Conservation (phyloP, 2,888 invertebrate genomes). For the Melipona beecheii region DNA sequence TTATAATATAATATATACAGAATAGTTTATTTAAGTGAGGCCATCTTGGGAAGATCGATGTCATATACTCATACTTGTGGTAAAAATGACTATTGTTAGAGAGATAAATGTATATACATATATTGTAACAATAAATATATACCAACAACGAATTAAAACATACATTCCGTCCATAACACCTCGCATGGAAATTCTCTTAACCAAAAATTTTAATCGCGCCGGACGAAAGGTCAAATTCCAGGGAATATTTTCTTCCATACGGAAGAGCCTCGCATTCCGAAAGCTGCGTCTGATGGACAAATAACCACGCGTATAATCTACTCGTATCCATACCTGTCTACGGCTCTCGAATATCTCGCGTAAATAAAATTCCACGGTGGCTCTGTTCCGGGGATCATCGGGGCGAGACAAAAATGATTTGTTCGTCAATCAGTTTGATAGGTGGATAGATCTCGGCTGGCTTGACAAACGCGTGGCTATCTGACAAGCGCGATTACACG, state of each 20-base stretch:
- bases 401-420: neutral
- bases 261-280: neutral
- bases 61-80: too few species aligned
- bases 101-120: too few species aligned
- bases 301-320: neutral
- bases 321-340: neutral
- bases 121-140: too few species aligned
- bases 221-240: neutral
- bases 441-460: neutral
- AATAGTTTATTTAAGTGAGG: too few species aligned
- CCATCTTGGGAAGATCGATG: too few species aligned
- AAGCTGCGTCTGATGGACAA: neutral
- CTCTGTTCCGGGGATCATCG: neutral
- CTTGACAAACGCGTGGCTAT: slow-evolving; percentile 6
- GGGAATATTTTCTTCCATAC: neutral
- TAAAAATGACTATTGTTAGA: too few species aligned
- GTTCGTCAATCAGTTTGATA: neutral
- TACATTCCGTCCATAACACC: neutral
- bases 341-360: too few species aligned
- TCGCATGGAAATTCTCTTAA: neutral
- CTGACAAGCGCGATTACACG: neutral
- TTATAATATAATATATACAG: too few species aligned
- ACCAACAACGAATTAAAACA: neutral
- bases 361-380: neutral
- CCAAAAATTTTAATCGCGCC: neutral